These are phyloP conservation scores for Axea sp. DNA, from an alignment of 2,888 invertebrate genomes.

Conservation along the genomic window DNA sequence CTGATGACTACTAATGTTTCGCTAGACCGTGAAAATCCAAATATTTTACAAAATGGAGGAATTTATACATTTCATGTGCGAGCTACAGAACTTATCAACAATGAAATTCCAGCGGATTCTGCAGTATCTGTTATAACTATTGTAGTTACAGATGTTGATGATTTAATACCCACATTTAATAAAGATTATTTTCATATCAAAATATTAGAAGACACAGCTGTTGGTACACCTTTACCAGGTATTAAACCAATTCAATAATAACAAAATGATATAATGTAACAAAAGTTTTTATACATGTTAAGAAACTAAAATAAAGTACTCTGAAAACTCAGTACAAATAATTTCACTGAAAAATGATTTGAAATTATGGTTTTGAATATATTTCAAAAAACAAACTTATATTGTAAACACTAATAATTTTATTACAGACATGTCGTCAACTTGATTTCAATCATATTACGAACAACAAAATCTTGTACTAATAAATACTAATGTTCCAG, in stretches of 20 bases:
- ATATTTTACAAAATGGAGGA: constrained; percentile 88
- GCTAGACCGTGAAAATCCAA: constrained; percentile 87
- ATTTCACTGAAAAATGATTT: no score
- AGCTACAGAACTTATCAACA: constrained; percentile 87
- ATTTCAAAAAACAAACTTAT: no score
- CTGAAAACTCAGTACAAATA: no score
- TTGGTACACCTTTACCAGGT: constrained; percentile 84
- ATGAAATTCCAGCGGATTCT: constrained; percentile 85
- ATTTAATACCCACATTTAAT: constrained; percentile 87
- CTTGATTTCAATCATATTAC: no score
- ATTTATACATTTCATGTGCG: constrained; percentile 86
- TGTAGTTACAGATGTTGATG: constrained; percentile 89
- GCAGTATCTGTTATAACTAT: constrained; percentile 86
- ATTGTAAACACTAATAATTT: no score
- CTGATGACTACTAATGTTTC: constrained; percentile 84
- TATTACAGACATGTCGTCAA: no score
- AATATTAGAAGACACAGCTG: constrained; percentile 88
- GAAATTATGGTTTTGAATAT: no score
- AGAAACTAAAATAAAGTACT: no score
- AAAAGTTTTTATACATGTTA: no score
- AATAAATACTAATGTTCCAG: no score
- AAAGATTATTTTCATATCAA: constrained; percentile 84
- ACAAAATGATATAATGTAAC: no score
- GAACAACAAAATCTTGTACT: no score
- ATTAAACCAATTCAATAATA: not conserved